Percentiles rank a stretch among this genome's conserved stretches.
phyloP scores from a whole-genome alignment of 2,888 invertebrate genomes.

The Mythimna loreyi region DNA sequence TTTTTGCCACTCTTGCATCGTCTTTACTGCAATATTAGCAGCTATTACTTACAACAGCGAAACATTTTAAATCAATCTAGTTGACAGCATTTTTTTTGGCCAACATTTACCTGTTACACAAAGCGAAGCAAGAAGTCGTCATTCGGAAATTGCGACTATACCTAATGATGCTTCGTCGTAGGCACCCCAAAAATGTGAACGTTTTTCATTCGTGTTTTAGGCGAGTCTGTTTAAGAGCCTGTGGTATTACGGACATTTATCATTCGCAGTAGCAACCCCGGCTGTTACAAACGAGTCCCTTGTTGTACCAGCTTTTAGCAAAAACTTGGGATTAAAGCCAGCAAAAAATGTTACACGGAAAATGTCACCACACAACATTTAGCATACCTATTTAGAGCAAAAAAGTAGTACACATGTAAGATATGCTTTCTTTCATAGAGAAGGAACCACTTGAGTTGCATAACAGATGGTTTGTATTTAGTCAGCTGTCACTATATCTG shows the following conservation, averaged over 20 bases:
- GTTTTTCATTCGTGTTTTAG: conserved; percentile 30
- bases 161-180: background rate
- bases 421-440: conserved; percentile 33
- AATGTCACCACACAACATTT: conserved; percentile 51
- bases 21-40: background rate
- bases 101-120: background rate
- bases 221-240: conserved; percentile 20
- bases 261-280: conserved; percentile 37
- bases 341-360: conserved; percentile 51
- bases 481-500: conserved; percentile 60
- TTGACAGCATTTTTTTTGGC: background rate
- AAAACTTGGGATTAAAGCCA: conserved; percentile 44
- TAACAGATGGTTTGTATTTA: conserved; percentile 63
- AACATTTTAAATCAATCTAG: background rate
- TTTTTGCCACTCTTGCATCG: background rate
- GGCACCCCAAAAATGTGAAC: background rate
- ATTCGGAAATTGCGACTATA: background rate
- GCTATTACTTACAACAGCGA: background rate
- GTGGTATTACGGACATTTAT: conserved; percentile 49
- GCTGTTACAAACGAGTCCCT: conserved; percentile 47
- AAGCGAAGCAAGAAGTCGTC: background rate
- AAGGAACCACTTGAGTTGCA: conserved; percentile 48
- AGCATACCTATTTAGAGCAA: conserved; percentile 43
- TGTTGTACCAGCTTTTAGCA: conserved; percentile 35
- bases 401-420: conserved; percentile 31